These are phyloP conservation scores for Coreius guichenoti DNA, from an alignment of 2,797 vertebrate genomes.

Conservation along the genomic window DNA sequence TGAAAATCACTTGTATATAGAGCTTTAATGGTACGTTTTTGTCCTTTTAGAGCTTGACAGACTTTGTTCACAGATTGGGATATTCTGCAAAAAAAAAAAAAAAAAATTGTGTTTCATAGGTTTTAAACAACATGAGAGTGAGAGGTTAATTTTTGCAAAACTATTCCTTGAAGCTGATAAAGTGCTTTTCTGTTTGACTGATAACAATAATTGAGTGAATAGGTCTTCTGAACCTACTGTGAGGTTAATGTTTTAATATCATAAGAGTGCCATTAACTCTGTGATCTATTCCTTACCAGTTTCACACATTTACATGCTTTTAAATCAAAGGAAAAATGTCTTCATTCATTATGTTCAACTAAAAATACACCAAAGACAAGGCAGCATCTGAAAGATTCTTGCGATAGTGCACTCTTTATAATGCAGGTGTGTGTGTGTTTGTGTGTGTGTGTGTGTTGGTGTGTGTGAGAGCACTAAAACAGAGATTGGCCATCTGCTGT, in stretches of 20 bases:
- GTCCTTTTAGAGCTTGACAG: background rate
- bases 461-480: slow-evolving; percentile 42
- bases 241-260: background rate
- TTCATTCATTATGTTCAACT: background rate
- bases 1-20: background rate
- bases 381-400: slow-evolving; percentile 13
- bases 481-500: slow-evolving; percentile 59
- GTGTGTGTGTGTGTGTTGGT: background rate
- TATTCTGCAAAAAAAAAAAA: background rate
- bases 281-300: background rate
- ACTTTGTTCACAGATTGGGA: background rate
- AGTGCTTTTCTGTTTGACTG: slow-evolving; percentile 10
- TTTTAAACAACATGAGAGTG: background rate
- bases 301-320: background rate
- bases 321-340: background rate
- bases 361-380: slow-evolving; percentile 46
- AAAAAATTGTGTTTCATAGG: background rate
- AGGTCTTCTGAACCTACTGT: background rate
- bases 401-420: slow-evolving; percentile 34
- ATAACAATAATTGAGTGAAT: slow-evolving; percentile 15
- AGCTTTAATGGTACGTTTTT: background rate
- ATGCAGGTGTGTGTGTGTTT: slow-evolving; percentile 41
- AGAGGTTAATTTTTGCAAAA: background rate
- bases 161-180: slow-evolving; percentile 5
- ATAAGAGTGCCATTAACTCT: background rate